These are phyloP conservation scores for Malurus elegans DNA, from an alignment of 2,113 vertebrate species.

Conservation along the genomic window DNA sequence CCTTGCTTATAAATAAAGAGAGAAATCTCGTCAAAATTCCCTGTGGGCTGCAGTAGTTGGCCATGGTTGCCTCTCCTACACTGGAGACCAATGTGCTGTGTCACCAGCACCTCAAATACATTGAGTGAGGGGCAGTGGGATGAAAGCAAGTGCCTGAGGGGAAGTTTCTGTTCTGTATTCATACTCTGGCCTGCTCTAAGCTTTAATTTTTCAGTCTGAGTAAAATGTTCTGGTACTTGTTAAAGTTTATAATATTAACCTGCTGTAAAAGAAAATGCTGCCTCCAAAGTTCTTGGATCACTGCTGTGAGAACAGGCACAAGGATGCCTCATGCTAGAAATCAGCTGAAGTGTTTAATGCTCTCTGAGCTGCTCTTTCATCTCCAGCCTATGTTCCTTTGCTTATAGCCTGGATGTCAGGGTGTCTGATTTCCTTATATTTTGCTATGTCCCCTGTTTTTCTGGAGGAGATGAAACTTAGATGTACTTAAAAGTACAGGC, in stretches of 20 bases:
- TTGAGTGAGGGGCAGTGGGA: not conserved
- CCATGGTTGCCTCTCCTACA: not conserved
- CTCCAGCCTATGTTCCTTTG: not conserved
- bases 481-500: accelerated
- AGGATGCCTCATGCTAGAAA: not conserved
- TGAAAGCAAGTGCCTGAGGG: not conserved
- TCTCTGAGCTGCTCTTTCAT: not conserved
- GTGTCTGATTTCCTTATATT: not conserved
- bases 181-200: not conserved
- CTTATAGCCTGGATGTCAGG: not conserved
- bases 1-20: not conserved
- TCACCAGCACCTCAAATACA: not conserved
- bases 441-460: not conserved
- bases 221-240: not conserved
- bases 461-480: not conserved
- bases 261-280: not conserved
- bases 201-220: not conserved
- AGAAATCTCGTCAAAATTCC: not conserved
- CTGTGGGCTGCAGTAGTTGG: not conserved
- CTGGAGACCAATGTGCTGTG: not conserved
- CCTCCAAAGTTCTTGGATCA: not conserved
- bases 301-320: not conserved
- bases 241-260: not conserved
- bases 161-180: not conserved
- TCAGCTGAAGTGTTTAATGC: not conserved